Conservation (phyloP, 2,113 vertebrate species). For the Polypterus senegalus region DNA sequence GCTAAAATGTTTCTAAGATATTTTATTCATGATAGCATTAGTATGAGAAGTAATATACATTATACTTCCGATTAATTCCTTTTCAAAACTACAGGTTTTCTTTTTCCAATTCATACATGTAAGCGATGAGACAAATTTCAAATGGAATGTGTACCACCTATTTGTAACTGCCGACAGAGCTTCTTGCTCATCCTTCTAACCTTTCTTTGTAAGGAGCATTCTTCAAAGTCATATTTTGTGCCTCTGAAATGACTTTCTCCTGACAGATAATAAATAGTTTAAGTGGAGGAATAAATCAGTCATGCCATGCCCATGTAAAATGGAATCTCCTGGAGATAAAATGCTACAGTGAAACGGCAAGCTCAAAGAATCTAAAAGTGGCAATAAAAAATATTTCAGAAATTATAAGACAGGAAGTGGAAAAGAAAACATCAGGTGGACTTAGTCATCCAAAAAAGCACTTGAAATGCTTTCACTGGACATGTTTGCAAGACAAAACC, state of each 20-base stretch:
- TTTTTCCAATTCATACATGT: too few relatives aligned
- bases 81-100: too few relatives aligned
- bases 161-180: too few relatives aligned
- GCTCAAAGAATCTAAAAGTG: slow-evolving; percentile 16
- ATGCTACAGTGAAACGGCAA: slow-evolving; percentile 23
- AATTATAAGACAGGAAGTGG: not conserved
- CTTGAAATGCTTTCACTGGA: too few relatives aligned
- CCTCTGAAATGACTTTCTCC: slow-evolving; percentile 29
- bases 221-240: slow-evolving; percentile 27
- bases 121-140: too few relatives aligned
- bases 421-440: not conserved
- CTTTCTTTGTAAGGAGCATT: slow-evolving; percentile 25
- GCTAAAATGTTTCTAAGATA: too few relatives aligned
- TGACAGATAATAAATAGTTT: slow-evolving; percentile 48
- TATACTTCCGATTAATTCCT: too few relatives aligned
- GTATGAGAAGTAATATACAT: too few relatives aligned
- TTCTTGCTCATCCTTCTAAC: too few relatives aligned
- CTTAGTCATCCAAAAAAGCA: too few relatives aligned
- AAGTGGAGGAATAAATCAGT: slow-evolving; percentile 45
- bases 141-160: too few relatives aligned
- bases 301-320: slow-evolving; percentile 45
- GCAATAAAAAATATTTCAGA: slow-evolving; percentile 6
- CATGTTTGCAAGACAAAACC: not conserved
- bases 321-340: slow-evolving; percentile 35
- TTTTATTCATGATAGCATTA: too few relatives aligned